Evolutionary conservation across 92 coral and sea anemone genomes (phyloP), one percentile per base, ranked within the genome.

Genomic region (Diadumene lineata): DNA sequence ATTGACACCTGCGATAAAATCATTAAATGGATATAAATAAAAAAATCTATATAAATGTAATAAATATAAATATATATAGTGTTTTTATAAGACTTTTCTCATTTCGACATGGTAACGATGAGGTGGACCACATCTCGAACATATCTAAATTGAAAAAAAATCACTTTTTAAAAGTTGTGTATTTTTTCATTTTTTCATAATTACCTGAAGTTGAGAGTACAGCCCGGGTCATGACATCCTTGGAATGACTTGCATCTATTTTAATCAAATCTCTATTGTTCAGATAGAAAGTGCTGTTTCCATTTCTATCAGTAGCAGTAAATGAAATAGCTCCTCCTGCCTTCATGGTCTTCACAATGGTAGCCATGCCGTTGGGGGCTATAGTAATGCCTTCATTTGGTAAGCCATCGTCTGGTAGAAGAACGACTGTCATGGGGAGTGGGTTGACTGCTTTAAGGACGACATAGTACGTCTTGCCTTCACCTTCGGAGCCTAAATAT

Each of bases 351-450:
- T 87, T 96, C 19, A 75, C 75, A 22, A 91, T 69, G 9, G 69
- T 89, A 21, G 78, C 76, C 7, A 66, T 27, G 11, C 64, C 77
- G 1, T 81, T 74, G 24, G 69, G 82, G 17, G 60, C 58, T 34
- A 93, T 85, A 25, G 44, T 21, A 63, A 88, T 86, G 19, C 99
- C 99, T 50, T 92, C 87, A 0, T 94, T 89, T 1, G 90, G 89
- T 32, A 80, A 74, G 50, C 83, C 84, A 61, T 96, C 97, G 66
- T 91, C 84, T 21, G 97, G 73, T 60, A 92, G 77, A 0, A 96
- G 29, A 4, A 89, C 69, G 1, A 89, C 92, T 29, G 80, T 71
- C 25, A 77, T 73, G 30, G 88, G 89, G 19, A 89, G 84, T 31
- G 70, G 86, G 76, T 96, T 96, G 24, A 43, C 50, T 28, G 92